A percentile compares a stretch with the other conserved stretches of the same genome.
These are phyloP conservation scores for Andrena hattorfiana DNA, from an alignment of 2,888 invertebrate genomes.

Conservation along the genomic window DNA sequence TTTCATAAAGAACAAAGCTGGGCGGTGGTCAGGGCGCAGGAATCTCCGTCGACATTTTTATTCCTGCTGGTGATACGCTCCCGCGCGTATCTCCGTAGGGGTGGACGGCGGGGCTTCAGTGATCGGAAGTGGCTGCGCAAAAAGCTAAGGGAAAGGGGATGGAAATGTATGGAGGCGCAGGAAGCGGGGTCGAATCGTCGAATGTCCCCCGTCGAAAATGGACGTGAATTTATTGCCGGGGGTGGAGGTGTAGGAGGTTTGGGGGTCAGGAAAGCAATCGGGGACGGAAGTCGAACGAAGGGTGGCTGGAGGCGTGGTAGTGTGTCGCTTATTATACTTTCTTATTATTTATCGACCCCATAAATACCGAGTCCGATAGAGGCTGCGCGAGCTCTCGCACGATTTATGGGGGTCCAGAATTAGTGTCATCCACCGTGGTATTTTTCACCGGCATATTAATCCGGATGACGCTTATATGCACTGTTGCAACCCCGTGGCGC, in stretches of 20 bases:
- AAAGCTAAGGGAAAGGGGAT: neutral
- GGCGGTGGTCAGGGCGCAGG: neutral
- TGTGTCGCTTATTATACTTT: conserved; percentile 71
- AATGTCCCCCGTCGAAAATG: conserved; percentile 37
- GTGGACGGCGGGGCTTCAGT: neutral
- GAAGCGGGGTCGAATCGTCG: conserved; percentile 46
- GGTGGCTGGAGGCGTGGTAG: conserved; percentile 34
- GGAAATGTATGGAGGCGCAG: conserved; percentile 22
- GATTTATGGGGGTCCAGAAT: conserved; percentile 65
- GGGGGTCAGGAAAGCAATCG: conserved; percentile 51
- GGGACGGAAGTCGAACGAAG: conserved; percentile 30
- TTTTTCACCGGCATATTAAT: conserved; percentile 62
- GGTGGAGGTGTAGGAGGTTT: conserved; percentile 12
- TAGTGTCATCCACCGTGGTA: conserved; percentile 54
- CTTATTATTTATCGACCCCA: conserved; percentile 70
- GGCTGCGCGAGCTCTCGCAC: neutral
- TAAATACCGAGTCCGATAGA: conserved; percentile 55
- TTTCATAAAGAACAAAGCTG: conserved; percentile 7
- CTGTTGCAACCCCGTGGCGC: neutral
- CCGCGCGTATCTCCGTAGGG: conserved; percentile 7
- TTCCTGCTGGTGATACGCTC: conserved; percentile 29
- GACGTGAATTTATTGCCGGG: conserved; percentile 66
- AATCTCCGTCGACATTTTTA: conserved; percentile 48
- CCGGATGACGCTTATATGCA: conserved; percentile 24
- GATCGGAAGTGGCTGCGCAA: conserved; percentile 1